phyloP scores from a whole-genome alignment of 2,888 invertebrate species.

The Diarsia brunnea region DNA sequence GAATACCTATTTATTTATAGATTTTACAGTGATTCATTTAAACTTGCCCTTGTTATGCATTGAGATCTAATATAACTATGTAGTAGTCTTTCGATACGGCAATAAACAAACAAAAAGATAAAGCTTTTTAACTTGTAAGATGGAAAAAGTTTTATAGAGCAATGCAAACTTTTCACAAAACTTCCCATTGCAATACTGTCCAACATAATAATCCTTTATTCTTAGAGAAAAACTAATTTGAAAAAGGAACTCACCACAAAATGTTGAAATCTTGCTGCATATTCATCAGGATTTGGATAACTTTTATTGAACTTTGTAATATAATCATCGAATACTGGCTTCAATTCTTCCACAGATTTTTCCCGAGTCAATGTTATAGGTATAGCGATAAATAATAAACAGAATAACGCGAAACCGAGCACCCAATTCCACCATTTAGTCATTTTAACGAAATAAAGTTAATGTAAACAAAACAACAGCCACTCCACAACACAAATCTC shows the following conservation, averaged over 20 bases:
- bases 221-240: neutral
- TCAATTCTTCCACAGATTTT: slow-evolving; percentile 73
- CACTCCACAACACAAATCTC: slow-evolving; percentile 23
- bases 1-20: neutral
- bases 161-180: slow-evolving; percentile 1
- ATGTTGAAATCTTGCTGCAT: slow-evolving; percentile 85
- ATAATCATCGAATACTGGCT: slow-evolving; percentile 87
- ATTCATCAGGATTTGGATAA: slow-evolving; percentile 88
- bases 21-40: slow-evolving; percentile 27
- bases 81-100: slow-evolving; percentile 23
- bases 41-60: slow-evolving; percentile 41
- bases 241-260: slow-evolving; percentile 86
- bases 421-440: slow-evolving; percentile 87
- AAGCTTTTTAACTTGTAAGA: slow-evolving; percentile 2
- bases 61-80: slow-evolving; percentile 24
- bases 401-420: slow-evolving; percentile 77
- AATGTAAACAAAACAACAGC: slow-evolving; percentile 49
- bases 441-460: slow-evolving; percentile 73
- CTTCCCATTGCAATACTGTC: neutral
- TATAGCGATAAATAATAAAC: slow-evolving; percentile 83
- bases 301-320: slow-evolving; percentile 89
- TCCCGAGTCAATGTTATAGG: slow-evolving; percentile 76
- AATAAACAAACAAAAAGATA: slow-evolving; percentile 40
- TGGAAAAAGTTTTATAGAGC: neutral
- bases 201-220: neutral